Conservation (phyloP, 2,113 vertebrate genomes). For the Trogon melanurus region DNA sequence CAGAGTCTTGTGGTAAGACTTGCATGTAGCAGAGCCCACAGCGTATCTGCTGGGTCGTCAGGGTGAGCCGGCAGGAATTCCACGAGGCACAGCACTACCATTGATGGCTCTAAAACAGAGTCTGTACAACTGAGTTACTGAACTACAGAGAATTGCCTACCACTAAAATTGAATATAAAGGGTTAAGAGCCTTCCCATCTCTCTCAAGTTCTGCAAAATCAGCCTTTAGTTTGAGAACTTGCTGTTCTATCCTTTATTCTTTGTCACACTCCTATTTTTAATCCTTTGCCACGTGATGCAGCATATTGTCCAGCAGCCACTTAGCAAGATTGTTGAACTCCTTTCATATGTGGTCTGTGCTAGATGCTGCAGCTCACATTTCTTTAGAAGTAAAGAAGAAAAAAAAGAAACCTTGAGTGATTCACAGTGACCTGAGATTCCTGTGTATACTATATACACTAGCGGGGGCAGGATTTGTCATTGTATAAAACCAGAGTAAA, state of each 20-base stretch:
- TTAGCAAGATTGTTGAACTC: conserved; percentile 27
- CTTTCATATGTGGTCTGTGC: neutral
- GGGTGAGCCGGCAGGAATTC: neutral
- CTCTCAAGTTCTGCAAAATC: neutral
- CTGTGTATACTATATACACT: conserved; percentile 27
- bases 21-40: neutral
- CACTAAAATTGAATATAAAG: neutral
- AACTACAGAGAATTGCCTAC: neutral
- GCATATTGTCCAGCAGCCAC: neutral
- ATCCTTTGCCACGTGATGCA: neutral
- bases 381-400: conserved; percentile 18
- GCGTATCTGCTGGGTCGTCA: neutral
- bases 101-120: neutral
- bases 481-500: conserved; percentile 36
- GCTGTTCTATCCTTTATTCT: conserved; percentile 9
- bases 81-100: fast-evolving
- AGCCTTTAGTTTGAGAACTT: neutral
- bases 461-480: neutral
- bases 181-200: neutral
- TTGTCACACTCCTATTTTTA: neutral
- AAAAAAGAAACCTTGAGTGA: conserved; percentile 4
- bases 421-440: neutral
- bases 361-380: neutral
- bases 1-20: neutral
- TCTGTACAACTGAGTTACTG: neutral